Base-by-base conservation (phyloP, 2,113 vertebrate genomes). In the Mellivora capensis region DNA sequence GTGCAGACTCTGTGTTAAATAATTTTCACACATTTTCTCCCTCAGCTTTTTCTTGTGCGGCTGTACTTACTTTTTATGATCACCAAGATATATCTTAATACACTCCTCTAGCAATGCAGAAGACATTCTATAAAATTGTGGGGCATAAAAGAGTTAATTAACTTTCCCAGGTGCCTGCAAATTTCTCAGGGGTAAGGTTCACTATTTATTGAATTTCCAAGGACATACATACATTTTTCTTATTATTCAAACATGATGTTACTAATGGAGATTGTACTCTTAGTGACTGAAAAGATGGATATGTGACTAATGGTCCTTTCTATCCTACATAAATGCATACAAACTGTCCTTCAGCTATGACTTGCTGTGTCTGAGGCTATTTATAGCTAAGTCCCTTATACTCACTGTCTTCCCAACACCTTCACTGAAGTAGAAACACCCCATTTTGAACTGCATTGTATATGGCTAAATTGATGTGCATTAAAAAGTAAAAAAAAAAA, bases 291-390 rank as follows among this genome's bases (percentile, higher is more conserved):
- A 97, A 97, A 97, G 92, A 94, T 95, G 84, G 90, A 81, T 92
- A 90, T 95, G 92, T 95, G 95, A 87, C 96, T 98, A 98, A 98
- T 97, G 98, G 96, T 85, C 84, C 93, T 96, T 96, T 87, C 91
- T 89, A 79, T 42, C 69, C 71, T 74, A 59, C 79, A 20, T 90
- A 90, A 97, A 97, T 94, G 90, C 81, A 87, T 7, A 57, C 44
- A 67, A 34, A 25, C 44, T 97, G 93, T 97, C 98, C 96, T 98
- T 98, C 97, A 97, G 92, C 87, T 37, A 39, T 91, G 95, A 87
- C 95, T 95, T 87, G 23, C 82, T 49, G 12, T 86, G 71, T 83
- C 61, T 61, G 64, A 83, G 31, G 76, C 97, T 91, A 95, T 97
- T 98, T 88, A 95, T 89, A n/a, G 77, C 39, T 4, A 69, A 17